These are phyloP conservation scores for Panthera leo DNA, from an alignment of 2,113 vertebrate genomes.

Conservation along the genomic window DNA sequence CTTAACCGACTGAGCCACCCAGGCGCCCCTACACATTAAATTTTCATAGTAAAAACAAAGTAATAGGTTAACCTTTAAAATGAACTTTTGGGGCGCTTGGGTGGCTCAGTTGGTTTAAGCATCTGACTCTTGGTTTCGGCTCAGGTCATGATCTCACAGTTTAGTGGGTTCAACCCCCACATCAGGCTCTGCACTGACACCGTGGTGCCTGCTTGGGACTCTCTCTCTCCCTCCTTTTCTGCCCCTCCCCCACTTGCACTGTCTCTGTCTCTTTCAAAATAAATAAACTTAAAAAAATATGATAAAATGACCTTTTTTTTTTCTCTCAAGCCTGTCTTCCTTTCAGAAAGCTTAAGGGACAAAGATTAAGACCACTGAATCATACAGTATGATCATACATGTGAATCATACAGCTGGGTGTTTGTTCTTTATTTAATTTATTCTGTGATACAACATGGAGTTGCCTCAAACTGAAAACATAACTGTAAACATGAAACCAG, in stretches of 20 bases:
- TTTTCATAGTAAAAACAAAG: constrained; percentile 10
- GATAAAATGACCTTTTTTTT: not conserved
- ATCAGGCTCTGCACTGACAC: too few species aligned
- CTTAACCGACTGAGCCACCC: too few species aligned
- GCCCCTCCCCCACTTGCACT: too few species aligned
- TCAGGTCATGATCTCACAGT: too few species aligned
- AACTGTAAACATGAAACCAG: not conserved
- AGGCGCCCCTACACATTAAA: not conserved
- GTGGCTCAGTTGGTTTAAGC: too few species aligned
- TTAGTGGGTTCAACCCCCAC: too few species aligned
- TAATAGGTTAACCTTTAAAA: not conserved
- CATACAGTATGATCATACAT: not conserved
- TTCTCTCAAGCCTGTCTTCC: not conserved
- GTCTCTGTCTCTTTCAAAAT: too few species aligned
- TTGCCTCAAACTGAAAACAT: not conserved
- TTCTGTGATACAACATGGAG: not conserved
- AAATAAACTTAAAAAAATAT: too few species aligned
- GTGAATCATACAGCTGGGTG: not conserved
- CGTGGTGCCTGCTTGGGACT: too few species aligned
- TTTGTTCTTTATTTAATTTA: not conserved
- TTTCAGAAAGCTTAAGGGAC: constrained; percentile 3
- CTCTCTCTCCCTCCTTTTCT: too few species aligned
- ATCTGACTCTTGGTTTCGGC: too few species aligned
- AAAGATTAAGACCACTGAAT: not conserved
- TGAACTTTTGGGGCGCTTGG: not conserved